A percentile compares a stretch with the other conserved stretches of the same genome.
Evolutionary conservation across 2,888 invertebrate genomes (phyloP).

Genomic region (Heliconius hortense): DNA sequence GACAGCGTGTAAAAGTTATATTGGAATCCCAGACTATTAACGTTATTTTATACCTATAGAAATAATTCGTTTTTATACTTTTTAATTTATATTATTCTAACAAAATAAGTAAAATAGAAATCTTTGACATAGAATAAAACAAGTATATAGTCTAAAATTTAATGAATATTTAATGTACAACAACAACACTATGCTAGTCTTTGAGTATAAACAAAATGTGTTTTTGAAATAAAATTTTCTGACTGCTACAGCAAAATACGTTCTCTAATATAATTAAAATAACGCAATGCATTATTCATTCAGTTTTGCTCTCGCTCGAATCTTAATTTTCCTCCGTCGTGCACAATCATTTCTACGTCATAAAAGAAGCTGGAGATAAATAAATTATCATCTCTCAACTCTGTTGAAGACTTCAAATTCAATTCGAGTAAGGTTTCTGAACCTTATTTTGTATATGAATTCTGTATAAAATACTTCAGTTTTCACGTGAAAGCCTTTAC

Average conservation of each 20-base stretch:
- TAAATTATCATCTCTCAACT: constrained; percentile 25
- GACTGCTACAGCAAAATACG: background rate
- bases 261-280: constrained; percentile 21
- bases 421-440: constrained; percentile 30
- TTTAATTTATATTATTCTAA: too few relatives aligned
- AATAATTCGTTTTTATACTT: too few relatives aligned
- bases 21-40: too few relatives aligned
- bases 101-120: too few relatives aligned
- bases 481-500: constrained; percentile 38
- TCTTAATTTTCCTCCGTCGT: constrained; percentile 5
- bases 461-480: constrained; percentile 37
- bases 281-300: constrained; percentile 9
- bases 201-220: too few relatives aligned
- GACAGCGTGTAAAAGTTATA: too few relatives aligned
- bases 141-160: too few relatives aligned
- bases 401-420: constrained; percentile 29
- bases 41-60: too few relatives aligned
- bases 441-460: constrained; percentile 33
- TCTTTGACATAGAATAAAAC: too few relatives aligned
- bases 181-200: too few relatives aligned
- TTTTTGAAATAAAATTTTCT: background rate
- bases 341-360: constrained; percentile 12
- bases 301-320: background rate
- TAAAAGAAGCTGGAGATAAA: constrained; percentile 31
- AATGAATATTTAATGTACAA: too few relatives aligned